Base-by-base conservation (phyloP, 2,113 vertebrate species). In the Erinaceus europaeus region DNA sequence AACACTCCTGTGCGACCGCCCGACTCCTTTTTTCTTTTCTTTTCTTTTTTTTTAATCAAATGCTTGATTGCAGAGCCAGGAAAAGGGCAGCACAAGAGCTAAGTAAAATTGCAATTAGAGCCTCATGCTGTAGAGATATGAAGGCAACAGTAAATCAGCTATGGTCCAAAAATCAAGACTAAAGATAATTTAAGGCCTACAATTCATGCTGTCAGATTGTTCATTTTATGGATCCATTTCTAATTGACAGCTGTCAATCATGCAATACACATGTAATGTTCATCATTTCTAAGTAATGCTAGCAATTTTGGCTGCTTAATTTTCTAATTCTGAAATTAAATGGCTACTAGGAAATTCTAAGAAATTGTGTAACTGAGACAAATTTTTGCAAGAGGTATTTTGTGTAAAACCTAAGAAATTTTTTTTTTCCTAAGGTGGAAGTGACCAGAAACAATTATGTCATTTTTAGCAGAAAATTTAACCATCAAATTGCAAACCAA, bases 381-480 rank as follows among this genome's bases (percentile, higher is more conserved):
- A 9, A 5, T 57, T 57, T 57, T 57, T 57, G 55, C 55, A 57
- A 57, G 29, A 27, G 25, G 29, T 36, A 65, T 50, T 84, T 85
- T 75, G 53, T 55, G 25, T 3, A 65, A 69, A 82, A 82, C 65
- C 9, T 59, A 52, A 85, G 34, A 10, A 72, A 73, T 62, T 80
- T 11, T 65, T 36, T 91, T 10, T 4, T n/a, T n/a, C 6, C 20
- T 23, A 27, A 50, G 57, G 44, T 76, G 17, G n/a, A 78, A 78
- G 27, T 42, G 32, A 57, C 32, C 42, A 69, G 74, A 91, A 73
- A 38, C 14, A 57, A 44, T 64, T 42, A 38, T 9, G 7, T n/a
- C 11, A 59, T 64, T 89, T n/a, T 81, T 76, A 44, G 44, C 40
- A 84, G 36, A 81, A 83, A 90, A 59, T 89, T n/a, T 25, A 84